A percentile compares a stretch with the other conserved stretches of the same genome.
These are phyloP conservation scores for Ptycholaimellus sp. DNA, from an alignment of 2,888 invertebrate species.

Conservation along the genomic window DNA sequence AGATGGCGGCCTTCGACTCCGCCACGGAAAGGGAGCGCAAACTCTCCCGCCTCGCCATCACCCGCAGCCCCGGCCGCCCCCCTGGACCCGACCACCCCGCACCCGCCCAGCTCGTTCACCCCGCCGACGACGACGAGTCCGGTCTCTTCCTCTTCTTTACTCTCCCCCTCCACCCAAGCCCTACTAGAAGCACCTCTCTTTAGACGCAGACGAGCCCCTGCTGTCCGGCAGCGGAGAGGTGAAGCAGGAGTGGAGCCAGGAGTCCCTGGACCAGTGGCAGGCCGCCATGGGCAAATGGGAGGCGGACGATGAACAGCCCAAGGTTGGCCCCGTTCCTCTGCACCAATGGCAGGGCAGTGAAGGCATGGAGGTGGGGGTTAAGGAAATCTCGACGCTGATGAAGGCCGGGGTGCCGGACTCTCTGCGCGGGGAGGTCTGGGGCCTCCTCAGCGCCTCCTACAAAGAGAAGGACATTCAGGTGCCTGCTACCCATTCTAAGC, in stretches of 20 bases:
- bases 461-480: too few species aligned
- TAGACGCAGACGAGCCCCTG: slow-evolving; percentile 49
- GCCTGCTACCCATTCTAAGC: too few species aligned
- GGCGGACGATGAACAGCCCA: slow-evolving; percentile 8
- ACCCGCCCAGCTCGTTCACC: slow-evolving; percentile 23
- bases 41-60: slow-evolving; percentile 4
- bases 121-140: slow-evolving; percentile 23
- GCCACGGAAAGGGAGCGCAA: slow-evolving; percentile 13
- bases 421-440: slow-evolving; percentile 84
- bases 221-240: slow-evolving; percentile 93
- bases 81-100: slow-evolving; percentile 5
- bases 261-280: slow-evolving; percentile 71
- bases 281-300: slow-evolving; percentile 40
- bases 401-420: slow-evolving; percentile 75
- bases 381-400: slow-evolving; percentile 52
- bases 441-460: too few species aligned
- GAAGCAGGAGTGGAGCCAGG: slow-evolving; percentile 78
- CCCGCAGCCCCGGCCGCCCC: slow-evolving; percentile 2
- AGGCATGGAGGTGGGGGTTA: slow-evolving; percentile 50
- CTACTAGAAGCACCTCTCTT: slow-evolving; percentile 2
- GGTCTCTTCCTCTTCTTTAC: slow-evolving; percentile 10
- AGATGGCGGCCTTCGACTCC: slow-evolving; percentile 14
- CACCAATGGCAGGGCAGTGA: too few species aligned
- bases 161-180: background rate
- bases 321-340: too few species aligned